These are phyloP conservation scores for Callyntrura guangdongensis DNA, from an alignment of 2,888 invertebrate species.

Conservation along the genomic window DNA sequence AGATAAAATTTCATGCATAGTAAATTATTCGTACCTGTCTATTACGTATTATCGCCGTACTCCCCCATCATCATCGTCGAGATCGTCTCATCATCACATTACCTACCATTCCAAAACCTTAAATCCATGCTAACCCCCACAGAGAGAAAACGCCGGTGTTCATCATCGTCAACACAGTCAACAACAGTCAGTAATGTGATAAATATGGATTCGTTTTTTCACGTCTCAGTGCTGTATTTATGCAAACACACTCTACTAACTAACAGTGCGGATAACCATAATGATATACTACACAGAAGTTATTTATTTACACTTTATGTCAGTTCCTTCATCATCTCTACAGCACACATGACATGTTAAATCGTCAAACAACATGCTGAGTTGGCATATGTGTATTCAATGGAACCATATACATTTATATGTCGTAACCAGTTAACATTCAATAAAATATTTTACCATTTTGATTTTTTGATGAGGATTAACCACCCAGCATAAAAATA, in stretches of 20 bases:
- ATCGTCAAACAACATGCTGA: neutral
- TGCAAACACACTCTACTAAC: constrained; percentile 8
- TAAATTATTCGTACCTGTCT: constrained; percentile 11
- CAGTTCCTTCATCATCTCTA: neutral
- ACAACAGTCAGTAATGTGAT: constrained; percentile 28
- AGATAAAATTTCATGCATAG: neutral
- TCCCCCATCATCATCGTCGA: no score
- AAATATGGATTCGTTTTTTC: constrained; percentile 26
- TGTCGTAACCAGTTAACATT: neutral
- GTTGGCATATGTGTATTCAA: neutral
- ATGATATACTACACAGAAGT: constrained; percentile 2
- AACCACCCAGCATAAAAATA: neutral
- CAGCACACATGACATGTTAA: neutral
- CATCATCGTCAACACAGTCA: neutral
- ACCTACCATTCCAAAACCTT: neutral
- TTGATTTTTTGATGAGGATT: constrained; percentile 21
- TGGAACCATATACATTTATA: no score
- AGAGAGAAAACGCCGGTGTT: neutral
- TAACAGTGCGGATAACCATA: constrained; percentile 25
- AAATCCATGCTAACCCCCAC: neutral
- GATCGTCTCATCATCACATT: neutral
- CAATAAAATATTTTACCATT: constrained; percentile 45
- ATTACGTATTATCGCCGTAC: no score
- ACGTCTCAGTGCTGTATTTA: constrained; percentile 3
- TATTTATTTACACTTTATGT: neutral